Evolutionary conservation across 2,888 invertebrate genomes (phyloP).

Genomic region (Allophyes oxyacanthae): DNA sequence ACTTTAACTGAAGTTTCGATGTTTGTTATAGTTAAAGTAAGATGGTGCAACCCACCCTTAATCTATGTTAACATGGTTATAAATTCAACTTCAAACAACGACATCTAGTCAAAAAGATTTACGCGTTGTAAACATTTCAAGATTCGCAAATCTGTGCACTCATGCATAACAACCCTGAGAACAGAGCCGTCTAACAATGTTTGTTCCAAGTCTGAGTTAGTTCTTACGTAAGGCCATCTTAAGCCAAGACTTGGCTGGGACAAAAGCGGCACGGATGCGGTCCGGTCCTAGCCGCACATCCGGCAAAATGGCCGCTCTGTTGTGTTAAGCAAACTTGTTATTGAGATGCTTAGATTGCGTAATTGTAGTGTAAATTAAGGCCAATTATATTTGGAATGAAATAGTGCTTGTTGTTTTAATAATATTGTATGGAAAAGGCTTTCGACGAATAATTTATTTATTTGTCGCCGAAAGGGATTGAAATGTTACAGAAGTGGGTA

Average conservation of each 20-base stretch:
- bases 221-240: slow-evolving; percentile 54
- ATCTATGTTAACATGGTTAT: neutral
- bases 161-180: slow-evolving; percentile 42
- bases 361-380: slow-evolving; percentile 49
- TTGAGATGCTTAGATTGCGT: slow-evolving; percentile 54
- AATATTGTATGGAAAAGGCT: no score
- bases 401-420: slow-evolving; percentile 4
- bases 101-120: slow-evolving; percentile 8
- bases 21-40: no score
- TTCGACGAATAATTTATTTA: no score
- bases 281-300: slow-evolving; percentile 56
- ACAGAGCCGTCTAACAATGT: slow-evolving; percentile 44
- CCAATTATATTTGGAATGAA: slow-evolving; percentile 12
- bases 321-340: slow-evolving; percentile 57
- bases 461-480: no score
- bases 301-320: slow-evolving; percentile 60
- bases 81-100: no score
- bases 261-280: slow-evolving; percentile 59
- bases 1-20: no score
- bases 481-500: no score
- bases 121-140: slow-evolving; percentile 15
- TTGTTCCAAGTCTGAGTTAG: slow-evolving; percentile 46
- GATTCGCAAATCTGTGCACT: slow-evolving; percentile 16
- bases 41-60: no score
- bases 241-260: slow-evolving; percentile 50